phyloP scores from a whole-genome alignment of 1,140 invertebrate genomes.

The Meteorus sp. region DNA sequence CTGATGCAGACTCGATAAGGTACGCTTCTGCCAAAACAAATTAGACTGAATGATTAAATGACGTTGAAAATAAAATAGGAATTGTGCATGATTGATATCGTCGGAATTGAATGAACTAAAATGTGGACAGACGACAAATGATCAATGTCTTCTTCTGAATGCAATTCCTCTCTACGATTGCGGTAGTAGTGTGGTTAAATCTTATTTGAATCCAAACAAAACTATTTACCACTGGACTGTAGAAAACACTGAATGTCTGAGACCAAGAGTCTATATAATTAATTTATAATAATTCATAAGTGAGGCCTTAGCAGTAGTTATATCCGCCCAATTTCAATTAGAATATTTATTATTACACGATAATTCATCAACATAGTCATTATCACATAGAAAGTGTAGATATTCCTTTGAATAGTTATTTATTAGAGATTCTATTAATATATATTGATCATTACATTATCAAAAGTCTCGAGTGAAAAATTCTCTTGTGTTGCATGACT shows the following conservation, averaged over 20 bases:
- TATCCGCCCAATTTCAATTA: constrained; percentile 53
- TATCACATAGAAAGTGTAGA: not conserved
- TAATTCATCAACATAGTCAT: constrained; percentile 13
- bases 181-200: not conserved
- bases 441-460: too few relatives aligned
- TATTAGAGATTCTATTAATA: too few relatives aligned
- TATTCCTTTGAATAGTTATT: too few relatives aligned
- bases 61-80: constrained; percentile 31
- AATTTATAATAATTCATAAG: constrained; percentile 52
- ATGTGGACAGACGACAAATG: not conserved
- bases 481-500: too few relatives aligned
- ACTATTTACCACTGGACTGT: not conserved
- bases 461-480: too few relatives aligned
- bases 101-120: constrained; percentile 30
- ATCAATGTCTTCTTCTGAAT: not conserved
- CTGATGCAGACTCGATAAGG: constrained; percentile 3
- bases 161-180: not conserved
- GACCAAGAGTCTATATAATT: constrained; percentile 41
- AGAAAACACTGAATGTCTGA: not conserved
- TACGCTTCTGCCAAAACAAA: constrained; percentile 6
- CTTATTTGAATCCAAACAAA: not conserved
- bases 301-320: constrained; percentile 59
- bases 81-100: constrained; percentile 32
- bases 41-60: constrained; percentile 25
- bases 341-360: constrained; percentile 25